A percentile compares a stretch with the other conserved stretches of the same genome.
phyloP scores from a whole-genome alignment of 2,797 vertebrate species.

The Antrozous pallidus region DNA sequence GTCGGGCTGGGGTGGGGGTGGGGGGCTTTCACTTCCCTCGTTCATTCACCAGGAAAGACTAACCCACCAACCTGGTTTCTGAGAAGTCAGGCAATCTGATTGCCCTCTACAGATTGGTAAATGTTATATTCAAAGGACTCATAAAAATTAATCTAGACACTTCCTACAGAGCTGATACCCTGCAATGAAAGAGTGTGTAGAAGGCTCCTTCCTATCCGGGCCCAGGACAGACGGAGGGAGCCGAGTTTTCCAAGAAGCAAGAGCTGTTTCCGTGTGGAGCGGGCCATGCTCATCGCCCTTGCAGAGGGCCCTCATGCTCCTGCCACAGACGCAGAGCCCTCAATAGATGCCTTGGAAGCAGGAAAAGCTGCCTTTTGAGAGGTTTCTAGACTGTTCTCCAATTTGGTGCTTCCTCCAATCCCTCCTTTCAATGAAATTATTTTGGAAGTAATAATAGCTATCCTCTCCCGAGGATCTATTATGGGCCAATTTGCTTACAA shows the following conservation, averaged over 20 bases:
- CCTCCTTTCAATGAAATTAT: neutral
- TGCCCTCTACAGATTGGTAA: slow-evolving; percentile 46
- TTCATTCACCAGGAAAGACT: slow-evolving; percentile 27
- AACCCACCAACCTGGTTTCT: slow-evolving; percentile 4
- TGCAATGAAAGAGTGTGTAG: neutral
- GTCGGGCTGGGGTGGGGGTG: neutral
- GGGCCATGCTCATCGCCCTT: neutral
- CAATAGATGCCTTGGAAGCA: neutral
- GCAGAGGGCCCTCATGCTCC: neutral
- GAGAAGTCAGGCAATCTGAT: slow-evolving; percentile 33
- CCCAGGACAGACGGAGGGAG: neutral
- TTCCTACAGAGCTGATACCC: neutral
- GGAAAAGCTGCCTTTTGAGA: slow-evolving; percentile 3
- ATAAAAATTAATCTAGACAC: slow-evolving; percentile 42
- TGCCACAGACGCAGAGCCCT: neutral
- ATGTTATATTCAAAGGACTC: slow-evolving; percentile 34
- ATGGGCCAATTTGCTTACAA: neutral
- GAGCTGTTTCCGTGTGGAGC: neutral
- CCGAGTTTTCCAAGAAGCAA: neutral
- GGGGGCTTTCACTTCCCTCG: neutral
- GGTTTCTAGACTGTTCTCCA: slow-evolving; percentile 1
- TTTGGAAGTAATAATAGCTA: slow-evolving; percentile 27
- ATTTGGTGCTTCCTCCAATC: neutral
- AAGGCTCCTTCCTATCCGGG: neutral
- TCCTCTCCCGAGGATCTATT: neutral